Evolutionary conservation across 2,113 vertebrate species (phyloP).

Genomic region (Melanotaenia duboulayi): DNA sequence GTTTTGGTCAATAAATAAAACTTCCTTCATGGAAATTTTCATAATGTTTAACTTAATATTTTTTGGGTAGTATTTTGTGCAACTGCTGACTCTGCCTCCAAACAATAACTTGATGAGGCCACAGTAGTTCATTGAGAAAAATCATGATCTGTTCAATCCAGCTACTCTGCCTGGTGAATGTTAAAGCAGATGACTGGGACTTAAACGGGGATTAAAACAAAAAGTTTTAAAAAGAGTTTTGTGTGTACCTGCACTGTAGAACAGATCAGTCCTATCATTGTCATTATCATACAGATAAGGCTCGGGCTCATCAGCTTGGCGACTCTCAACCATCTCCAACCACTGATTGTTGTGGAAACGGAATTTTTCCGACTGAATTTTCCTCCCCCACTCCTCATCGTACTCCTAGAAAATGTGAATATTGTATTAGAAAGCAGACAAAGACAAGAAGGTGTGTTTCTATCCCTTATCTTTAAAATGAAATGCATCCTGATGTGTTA

Average conservation of each 20-base stretch:
- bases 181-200: too few relatives aligned
- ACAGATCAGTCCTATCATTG: conserved; percentile 92
- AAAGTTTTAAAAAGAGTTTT: not conserved
- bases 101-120: too few relatives aligned
- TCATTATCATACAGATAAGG: conserved; percentile 82
- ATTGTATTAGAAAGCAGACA: not conserved
- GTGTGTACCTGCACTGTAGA: conserved; percentile 89
- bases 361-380: conserved; percentile 96
- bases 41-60: too few relatives aligned
- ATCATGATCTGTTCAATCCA: too few relatives aligned
- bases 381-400: conserved; percentile 96
- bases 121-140: too few relatives aligned
- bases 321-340: conserved; percentile 97
- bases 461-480: too few relatives aligned
- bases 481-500: not conserved
- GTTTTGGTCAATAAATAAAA: too few relatives aligned
- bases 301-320: conserved; percentile 89
- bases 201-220: too few relatives aligned
- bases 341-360: conserved; percentile 98
- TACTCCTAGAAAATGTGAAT: conserved; percentile 86
- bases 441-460: not conserved
- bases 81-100: too few relatives aligned
- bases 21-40: too few relatives aligned
- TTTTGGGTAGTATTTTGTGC: too few relatives aligned
- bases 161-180: too few relatives aligned